Conservation (phyloP, 2,113 vertebrate species). For the Aspidoscelis tigris region DNA sequence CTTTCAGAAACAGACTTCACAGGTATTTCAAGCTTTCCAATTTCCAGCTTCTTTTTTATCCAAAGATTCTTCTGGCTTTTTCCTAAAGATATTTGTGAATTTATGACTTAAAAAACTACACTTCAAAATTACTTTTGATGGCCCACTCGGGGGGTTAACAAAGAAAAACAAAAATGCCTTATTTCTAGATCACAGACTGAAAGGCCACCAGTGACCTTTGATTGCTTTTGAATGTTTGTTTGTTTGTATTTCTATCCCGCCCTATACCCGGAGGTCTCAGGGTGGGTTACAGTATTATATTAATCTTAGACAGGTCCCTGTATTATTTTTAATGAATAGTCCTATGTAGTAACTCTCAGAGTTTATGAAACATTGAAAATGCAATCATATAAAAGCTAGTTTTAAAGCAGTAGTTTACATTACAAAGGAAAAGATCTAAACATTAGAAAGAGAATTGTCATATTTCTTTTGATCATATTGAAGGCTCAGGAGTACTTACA, state of each 20-base stretch:
- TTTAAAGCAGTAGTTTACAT: background rate
- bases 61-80: slow-evolving; percentile 49
- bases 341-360: background rate
- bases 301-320: too few relatives aligned
- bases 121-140: background rate
- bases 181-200: background rate
- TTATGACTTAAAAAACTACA: background rate
- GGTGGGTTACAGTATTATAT: too few relatives aligned
- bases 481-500: background rate
- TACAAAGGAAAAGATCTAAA: background rate
- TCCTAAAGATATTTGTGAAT: slow-evolving; percentile 22
- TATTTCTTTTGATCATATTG: background rate
- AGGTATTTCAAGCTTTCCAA: slow-evolving; percentile 45
- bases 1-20: slow-evolving; percentile 49
- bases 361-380: background rate
- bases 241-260: too few relatives aligned
- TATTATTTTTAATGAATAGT: background rate
- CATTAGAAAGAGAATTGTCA: background rate
- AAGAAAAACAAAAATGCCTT: background rate
- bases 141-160: background rate
- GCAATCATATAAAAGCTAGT: background rate
- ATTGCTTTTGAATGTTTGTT: background rate
- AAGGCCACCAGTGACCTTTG: slow-evolving; percentile 5
- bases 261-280: too few relatives aligned
- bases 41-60: slow-evolving; percentile 45